Base-by-base conservation (phyloP, 2,797 vertebrate genomes). In the Tragelaphus eurycerus region DNA sequence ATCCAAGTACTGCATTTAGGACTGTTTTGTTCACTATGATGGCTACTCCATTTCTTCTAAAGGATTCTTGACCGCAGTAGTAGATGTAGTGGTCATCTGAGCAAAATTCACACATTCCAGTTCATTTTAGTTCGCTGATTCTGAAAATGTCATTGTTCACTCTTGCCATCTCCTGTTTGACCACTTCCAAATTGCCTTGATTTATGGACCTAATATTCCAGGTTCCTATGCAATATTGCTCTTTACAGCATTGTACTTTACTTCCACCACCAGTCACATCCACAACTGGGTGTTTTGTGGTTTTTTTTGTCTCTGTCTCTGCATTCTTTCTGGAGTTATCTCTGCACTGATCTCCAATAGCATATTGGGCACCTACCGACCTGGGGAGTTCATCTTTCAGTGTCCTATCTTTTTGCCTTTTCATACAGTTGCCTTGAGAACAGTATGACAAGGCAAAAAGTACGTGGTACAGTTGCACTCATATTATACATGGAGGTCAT, bases 391-490 rank as follows among this genome's bases (percentile, higher is more conserved):
- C 17, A 12, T 71, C 64, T 71, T 59, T 71, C n/a, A 71, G 64
- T 38, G n/a, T 71, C 4, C 17, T 71, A 21, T 71, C 4, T 71
- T 38, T 71, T 38, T 71, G 64, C 17, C 9, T 38, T 21, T 67
- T 67, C n/a, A 34, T 67, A 21, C 64, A 21, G n/a, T 38, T 38
- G 10, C n/a, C n/a, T 71, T 71, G n/a, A 71, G n/a, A 71, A 71
- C 17, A 38, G 64, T 34, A 21, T 6, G 17, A 67, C 34, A 67
- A 67, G 17, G 4, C 8, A 67, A 67, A 64, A 19, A 79, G 23
- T 29, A 38, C 2, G 5, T 14, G 19, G 10, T 11, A 43, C n/a
- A 31, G 1, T 5, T 76, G 11, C 1, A 13, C 23, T 31, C 19
- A 81, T 15, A 64, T 64, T 50, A 88, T 5, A 85, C 1, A 74